These are phyloP conservation scores for Harpagifer antarcticus DNA, from an alignment of 2,797 vertebrate genomes.

Conservation along the genomic window DNA sequence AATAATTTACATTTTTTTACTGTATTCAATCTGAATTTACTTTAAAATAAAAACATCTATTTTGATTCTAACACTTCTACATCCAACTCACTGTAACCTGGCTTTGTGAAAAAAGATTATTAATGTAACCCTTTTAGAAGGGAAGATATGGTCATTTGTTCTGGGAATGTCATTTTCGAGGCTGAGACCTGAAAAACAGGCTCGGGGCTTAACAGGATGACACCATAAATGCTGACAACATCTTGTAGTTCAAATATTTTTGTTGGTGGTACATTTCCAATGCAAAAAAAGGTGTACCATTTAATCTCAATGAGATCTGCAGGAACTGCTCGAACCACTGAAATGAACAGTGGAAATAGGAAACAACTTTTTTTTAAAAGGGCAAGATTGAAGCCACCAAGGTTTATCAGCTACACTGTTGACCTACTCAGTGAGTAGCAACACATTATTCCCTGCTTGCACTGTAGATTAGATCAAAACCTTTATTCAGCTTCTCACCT, in stretches of 20 bases:
- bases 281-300: neutral
- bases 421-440: constrained; percentile 26
- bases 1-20: too few species aligned
- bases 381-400: neutral
- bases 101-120: too few species aligned
- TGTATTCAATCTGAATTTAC: too few species aligned
- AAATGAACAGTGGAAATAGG: neutral
- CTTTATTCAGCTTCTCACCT: neutral
- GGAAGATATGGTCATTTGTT: too few species aligned
- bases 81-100: too few species aligned
- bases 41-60: too few species aligned
- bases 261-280: neutral
- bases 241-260: neutral
- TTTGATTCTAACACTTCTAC: too few species aligned
- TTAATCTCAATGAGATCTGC: neutral
- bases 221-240: neutral
- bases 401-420: constrained; percentile 12
- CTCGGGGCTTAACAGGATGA: neutral
- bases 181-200: too few species aligned
- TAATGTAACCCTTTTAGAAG: too few species aligned
- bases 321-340: constrained; percentile 1
- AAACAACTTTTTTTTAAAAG: constrained; percentile 18
- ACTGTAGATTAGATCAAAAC: neutral
- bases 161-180: too few species aligned
- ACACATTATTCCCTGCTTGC: constrained; percentile 37